These are phyloP conservation scores for Sceliomorpha sp. DNA, from an alignment of 2,888 invertebrate genomes.

Conservation along the genomic window DNA sequence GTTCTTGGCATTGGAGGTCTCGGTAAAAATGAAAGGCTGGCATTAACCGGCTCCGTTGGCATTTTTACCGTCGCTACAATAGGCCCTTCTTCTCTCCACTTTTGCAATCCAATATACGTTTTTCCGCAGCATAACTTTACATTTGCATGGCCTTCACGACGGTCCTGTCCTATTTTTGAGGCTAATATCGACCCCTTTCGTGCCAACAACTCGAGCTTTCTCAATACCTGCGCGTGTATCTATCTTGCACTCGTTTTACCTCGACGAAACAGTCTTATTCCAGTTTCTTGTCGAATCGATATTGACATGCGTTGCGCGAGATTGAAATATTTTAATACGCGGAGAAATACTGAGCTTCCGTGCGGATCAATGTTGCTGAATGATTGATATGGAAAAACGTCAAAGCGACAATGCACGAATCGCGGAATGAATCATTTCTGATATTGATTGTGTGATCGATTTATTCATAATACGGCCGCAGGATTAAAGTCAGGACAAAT, in stretches of 20 bases:
- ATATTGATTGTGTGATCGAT: conserved; percentile 28
- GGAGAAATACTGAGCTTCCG: conserved; percentile 46
- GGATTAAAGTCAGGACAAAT: conserved; percentile 11
- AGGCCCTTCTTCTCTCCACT: conserved; percentile 57
- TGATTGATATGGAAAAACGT: conserved; percentile 44
- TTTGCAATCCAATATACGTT: conserved; percentile 78
- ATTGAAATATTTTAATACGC: conserved; percentile 68
- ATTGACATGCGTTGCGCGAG: conserved; percentile 67
- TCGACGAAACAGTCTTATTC: conserved; percentile 45
- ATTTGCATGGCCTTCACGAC: conserved; percentile 71
- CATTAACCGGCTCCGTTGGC: conserved; percentile 63
- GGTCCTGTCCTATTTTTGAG: conserved; percentile 51
- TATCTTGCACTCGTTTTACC: conserved; percentile 46
- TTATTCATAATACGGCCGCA: conserved; percentile 22
- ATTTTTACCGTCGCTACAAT: conserved; percentile 46
- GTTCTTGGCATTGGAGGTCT: conserved; percentile 40
- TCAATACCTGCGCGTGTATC: conserved; percentile 26
- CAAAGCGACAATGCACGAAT: conserved; percentile 35
- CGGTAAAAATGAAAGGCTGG: conserved; percentile 63
- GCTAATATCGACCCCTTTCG: conserved; percentile 46
- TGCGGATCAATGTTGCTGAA: conserved; percentile 37
- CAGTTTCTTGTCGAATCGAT: conserved; percentile 53
- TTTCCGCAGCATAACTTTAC: conserved; percentile 78
- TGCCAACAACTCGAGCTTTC: conserved; percentile 35
- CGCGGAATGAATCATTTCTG: conserved; percentile 9